Evolutionary conservation across 2,888 invertebrate genomes (phyloP), one percentile per base, ranked within the genome.

Genomic region (Phania funesta): DNA sequence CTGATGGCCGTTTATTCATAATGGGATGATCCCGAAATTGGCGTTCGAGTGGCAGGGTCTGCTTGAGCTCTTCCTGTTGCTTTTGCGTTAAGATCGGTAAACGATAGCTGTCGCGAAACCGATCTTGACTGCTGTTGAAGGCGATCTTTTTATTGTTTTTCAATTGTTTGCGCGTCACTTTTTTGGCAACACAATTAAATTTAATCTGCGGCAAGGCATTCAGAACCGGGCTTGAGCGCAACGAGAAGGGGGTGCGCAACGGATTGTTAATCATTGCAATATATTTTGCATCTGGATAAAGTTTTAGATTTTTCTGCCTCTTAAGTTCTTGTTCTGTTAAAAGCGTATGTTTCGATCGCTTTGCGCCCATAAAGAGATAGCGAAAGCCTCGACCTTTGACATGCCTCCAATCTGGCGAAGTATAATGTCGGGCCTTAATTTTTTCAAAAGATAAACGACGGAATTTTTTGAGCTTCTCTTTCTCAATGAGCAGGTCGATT

Each of bases 81-180:
- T 71, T 71, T 0, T 41, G 22, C 0, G 88, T 89, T 24, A 89
- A 13, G 16, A 87, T 70, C 0, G 85, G 20, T 0, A 86, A 85
- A 1, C 85, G 85, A 0, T 86, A 84, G 0, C 76, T 73, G 44
- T 87, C 89, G 41, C 84, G 86, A 84, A 87, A 90, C 3, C 90
- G 88, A 44, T 89, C 88, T 77, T 86, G 86, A 6, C 89, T 88
- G 29, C 90, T 89, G 29, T 85, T 84, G 20, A 90, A 90, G 1
- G 89, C 90, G 13, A 89, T 86, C 65, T 90, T 90, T 50, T 89
- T 90, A 70, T 90, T 89, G 50, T 78, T 87, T 1, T 87, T 85
- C 76, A 89, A 38, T 64, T 89, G 89, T 4, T 88, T 87, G 0
- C 90, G 87, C 0, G 71, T 58, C 3, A 86, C 24, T 0, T 86